These are phyloP conservation scores for Caenorhabditis panamensis DNA, from an alignment of 2,888 invertebrate species.

Conservation along the genomic window DNA sequence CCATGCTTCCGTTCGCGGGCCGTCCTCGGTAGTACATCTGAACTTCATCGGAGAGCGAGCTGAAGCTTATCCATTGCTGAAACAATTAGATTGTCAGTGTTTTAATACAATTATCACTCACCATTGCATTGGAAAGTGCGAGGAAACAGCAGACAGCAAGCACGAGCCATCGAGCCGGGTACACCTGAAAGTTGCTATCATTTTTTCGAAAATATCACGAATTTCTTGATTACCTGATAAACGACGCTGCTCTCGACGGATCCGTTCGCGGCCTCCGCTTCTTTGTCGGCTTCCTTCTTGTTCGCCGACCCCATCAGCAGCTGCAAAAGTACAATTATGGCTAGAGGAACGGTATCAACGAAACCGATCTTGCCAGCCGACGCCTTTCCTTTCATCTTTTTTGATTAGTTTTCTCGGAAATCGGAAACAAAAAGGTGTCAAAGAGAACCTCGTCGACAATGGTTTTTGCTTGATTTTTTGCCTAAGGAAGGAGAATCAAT, in stretches of 20 bases:
- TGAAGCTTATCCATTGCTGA: slow-evolving; percentile 78
- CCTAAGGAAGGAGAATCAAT: slow-evolving; percentile 28
- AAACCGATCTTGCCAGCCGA: slow-evolving; percentile 1
- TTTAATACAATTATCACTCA: too few relatives aligned
- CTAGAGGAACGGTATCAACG: slow-evolving; percentile 20
- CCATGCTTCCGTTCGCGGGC: slow-evolving; percentile 56
- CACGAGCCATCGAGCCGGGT: slow-evolving; percentile 74
- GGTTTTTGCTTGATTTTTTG: too few relatives aligned
- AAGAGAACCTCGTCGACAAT: slow-evolving; percentile 37
- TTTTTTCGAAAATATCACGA: neutral
- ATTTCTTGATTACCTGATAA: slow-evolving; percentile 11
- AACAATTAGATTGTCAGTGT: slow-evolving; percentile 14
- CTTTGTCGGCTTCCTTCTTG: slow-evolving; percentile 31
- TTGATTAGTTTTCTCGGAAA: slow-evolving; percentile 33
- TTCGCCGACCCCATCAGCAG: slow-evolving; percentile 52
- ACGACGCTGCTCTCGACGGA: slow-evolving; percentile 16
- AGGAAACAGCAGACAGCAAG: slow-evolving; percentile 74
- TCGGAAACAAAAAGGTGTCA: slow-evolving; percentile 46
- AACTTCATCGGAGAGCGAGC: slow-evolving; percentile 70
- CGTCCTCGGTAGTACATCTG: slow-evolving; percentile 67
- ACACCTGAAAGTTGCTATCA: too few relatives aligned
- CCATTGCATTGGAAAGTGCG: slow-evolving; percentile 78
- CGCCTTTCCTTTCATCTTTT: slow-evolving; percentile 46
- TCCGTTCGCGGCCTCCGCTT: slow-evolving; percentile 17
- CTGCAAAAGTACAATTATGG: slow-evolving; percentile 50